Conservation (phyloP, 2,797 vertebrate genomes). For the Natrix natrix region DNA sequence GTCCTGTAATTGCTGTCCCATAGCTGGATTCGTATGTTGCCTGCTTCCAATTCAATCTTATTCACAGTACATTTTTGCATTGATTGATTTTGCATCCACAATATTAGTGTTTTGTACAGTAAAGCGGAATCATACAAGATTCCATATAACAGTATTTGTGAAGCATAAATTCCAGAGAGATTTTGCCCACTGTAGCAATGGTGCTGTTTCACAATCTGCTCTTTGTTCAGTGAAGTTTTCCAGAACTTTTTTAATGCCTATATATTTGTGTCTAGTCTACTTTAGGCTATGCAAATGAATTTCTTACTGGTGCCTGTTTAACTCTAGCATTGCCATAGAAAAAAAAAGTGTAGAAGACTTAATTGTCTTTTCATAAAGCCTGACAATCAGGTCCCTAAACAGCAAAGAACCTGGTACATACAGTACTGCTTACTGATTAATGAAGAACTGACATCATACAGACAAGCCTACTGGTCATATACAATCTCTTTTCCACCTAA, state of each 20-base stretch:
- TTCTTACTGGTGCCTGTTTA: neutral
- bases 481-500: neutral
- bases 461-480: neutral
- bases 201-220: neutral
- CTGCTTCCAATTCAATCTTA: neutral
- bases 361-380: neutral
- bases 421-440: neutral
- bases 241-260: rapidly evolving
- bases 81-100: neutral
- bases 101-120: neutral
- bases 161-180: neutral
- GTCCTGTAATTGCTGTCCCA: neutral
- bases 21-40: neutral
- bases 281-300: neutral
- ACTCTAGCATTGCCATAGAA: neutral
- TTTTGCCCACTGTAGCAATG: neutral
- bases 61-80: neutral
- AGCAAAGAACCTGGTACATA: neutral
- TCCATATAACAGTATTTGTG: neutral
- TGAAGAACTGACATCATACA: neutral
- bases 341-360: neutral
- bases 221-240: too few species aligned
- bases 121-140: neutral
- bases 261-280: neutral
- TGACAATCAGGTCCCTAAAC: neutral